These are phyloP conservation scores for Eidolon dupreanum DNA, from an alignment of 2,797 vertebrate species.

Conservation along the genomic window DNA sequence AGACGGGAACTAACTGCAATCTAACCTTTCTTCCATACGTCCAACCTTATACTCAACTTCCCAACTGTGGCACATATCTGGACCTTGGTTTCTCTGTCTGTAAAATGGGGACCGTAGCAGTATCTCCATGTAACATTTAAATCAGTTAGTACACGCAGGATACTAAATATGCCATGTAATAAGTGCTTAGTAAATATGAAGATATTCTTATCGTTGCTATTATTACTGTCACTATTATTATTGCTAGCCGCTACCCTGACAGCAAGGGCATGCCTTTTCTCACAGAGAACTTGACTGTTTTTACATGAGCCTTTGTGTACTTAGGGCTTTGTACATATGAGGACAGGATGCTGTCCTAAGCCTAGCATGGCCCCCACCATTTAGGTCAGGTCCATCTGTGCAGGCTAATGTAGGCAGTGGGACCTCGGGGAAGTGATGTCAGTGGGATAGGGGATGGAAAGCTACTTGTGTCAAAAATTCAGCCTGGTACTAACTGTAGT, in stretches of 20 bases:
- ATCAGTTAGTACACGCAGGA: neutral
- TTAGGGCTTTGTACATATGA: neutral
- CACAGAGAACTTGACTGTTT: neutral
- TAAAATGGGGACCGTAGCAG: neutral
- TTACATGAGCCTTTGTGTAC: neutral
- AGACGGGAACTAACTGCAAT: neutral
- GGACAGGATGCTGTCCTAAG: neutral
- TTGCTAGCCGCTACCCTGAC: neutral
- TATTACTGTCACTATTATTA: neutral
- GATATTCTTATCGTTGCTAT: neutral
- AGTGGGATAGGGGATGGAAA: neutral
- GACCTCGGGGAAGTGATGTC: neutral
- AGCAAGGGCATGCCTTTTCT: neutral
- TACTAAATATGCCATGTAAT: neutral
- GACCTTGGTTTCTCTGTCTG: neutral
- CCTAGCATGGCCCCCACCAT: neutral
- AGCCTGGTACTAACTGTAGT: neutral
- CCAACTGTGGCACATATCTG: neutral
- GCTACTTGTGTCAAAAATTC: neutral
- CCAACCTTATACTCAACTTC: neutral
- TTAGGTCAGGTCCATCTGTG: neutral
- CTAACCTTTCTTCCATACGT: neutral
- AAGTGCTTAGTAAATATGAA: neutral
- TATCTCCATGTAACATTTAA: neutral
- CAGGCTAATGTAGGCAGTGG: neutral